Conservation (phyloP, 2,113 vertebrate species). For the Dascyllus trimaculatus region DNA sequence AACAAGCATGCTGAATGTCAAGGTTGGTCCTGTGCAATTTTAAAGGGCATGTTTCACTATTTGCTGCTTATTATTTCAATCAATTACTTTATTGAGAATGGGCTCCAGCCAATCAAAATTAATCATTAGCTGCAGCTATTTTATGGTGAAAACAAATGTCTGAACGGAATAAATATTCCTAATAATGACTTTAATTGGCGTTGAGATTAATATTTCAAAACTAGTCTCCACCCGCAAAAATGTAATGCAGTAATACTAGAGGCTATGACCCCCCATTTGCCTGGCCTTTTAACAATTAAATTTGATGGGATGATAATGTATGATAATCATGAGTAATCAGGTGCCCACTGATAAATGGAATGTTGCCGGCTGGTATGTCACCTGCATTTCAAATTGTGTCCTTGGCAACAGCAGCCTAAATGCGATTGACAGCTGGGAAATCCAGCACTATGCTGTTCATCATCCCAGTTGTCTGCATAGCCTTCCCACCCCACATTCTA, state of each 20-base stretch:
- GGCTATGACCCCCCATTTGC: slow-evolving; percentile 83
- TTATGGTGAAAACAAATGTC: slow-evolving; percentile 27
- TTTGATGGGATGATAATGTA: slow-evolving; percentile 98
- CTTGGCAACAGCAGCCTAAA: slow-evolving; percentile 85
- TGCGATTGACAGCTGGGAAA: slow-evolving; percentile 86
- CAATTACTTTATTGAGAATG: slow-evolving; percentile 13
- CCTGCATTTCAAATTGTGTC: slow-evolving; percentile 94
- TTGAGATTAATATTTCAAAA: slow-evolving; percentile 83
- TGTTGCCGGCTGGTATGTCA: slow-evolving; percentile 90
- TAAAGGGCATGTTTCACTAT: neutral
- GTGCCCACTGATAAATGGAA: slow-evolving; percentile 91
- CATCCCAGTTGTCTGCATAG: slow-evolving; percentile 41
- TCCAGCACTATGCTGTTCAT: slow-evolving; percentile 73
- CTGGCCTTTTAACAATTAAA: slow-evolving; percentile 90
- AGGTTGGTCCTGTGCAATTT: no score
- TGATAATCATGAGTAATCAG: slow-evolving; percentile 97
- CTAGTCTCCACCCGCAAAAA: slow-evolving; percentile 63
- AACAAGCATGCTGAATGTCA: neutral
- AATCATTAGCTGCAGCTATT: slow-evolving; percentile 20
- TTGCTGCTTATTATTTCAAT: slow-evolving; percentile 1
- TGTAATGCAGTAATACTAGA: slow-evolving; percentile 81
- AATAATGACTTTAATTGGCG: slow-evolving; percentile 68
- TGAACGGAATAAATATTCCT: slow-evolving; percentile 55
- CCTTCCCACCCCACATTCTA: slow-evolving; percentile 42
- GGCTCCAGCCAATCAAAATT: slow-evolving; percentile 4